Base-by-base conservation (phyloP, 1,140 invertebrate species). In the Argopecten irradians region DNA sequence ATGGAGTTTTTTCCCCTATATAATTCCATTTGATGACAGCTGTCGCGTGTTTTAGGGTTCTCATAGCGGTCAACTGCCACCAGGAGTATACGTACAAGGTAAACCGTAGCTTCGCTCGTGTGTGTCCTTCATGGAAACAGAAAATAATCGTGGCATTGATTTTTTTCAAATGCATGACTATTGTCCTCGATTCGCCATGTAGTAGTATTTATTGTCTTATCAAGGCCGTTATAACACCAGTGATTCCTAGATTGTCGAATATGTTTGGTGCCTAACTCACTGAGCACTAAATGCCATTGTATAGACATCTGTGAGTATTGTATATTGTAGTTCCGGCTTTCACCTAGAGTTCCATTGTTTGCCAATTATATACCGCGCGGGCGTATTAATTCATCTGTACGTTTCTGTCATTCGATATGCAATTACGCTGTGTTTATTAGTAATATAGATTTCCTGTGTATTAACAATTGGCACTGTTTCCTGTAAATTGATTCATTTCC, bases 1-100 rank as follows among this genome's bases (percentile, higher is more conserved):
- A 71, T 71, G 28, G 55, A n/a, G 55, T n/a, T 71, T 71, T 71
- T 55, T 71, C 28, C 55, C n/a, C n/a, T n/a, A n/a, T 71, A 71
- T 71, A 28, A 71, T 71, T 71, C 55, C n/a, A 5, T 71, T 71
- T 28, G 55, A 71, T 28, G 55, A 71, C n/a, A 11, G n/a, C 22
- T 71, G 55, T 71, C 22, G n/a, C 55, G 5, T 71, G 55, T 71
- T 71, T 71, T 71, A 71, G 55, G 22, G 55, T 71, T 71, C 55
- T 71, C 55, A 3, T n/a, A 71, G 55, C 55, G 55, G 55, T 71
- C 55, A 71, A 71, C 55, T 71, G 55, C 55, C 55, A 71, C n/a
- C 22, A n/a, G 1, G 55, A 71, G 22, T n/a, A 71, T 1, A 71
- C 22, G 11, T 7, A 71, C 8, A 28, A 71, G 55, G 16, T 28